Percentiles rank a stretch among this genome's conserved stretches.
Evolutionary conservation across 23 tunicate genomes (phyloP).

Genomic region (Styela clava): DNA sequence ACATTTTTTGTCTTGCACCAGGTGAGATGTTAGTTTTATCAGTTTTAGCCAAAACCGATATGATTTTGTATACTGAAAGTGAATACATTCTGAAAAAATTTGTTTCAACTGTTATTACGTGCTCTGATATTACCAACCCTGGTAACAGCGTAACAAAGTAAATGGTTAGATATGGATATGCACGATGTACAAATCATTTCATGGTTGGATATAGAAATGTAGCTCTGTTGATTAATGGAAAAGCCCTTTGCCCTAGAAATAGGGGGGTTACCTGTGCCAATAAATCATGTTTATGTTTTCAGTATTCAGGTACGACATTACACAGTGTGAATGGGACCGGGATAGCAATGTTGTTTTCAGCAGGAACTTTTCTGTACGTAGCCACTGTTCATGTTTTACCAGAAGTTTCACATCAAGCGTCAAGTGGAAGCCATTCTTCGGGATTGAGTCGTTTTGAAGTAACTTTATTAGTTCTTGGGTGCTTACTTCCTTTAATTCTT

Average conservation of each 20-base stretch:
- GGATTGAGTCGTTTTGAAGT: slow-evolving; percentile 61
- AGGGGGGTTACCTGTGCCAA: no score
- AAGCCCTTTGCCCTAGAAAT: no score
- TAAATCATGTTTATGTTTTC: not conserved
- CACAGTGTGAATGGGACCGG: slow-evolving; percentile 84
- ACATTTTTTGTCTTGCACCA: slow-evolving; percentile 64
- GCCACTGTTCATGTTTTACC: slow-evolving; percentile 98
- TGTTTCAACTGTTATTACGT: no score
- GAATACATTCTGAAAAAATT: not conserved
- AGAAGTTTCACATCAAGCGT: slow-evolving; percentile 63
- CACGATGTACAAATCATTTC: no score
- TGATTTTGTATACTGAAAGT: not conserved
- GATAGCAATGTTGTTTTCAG: slow-evolving; percentile 94
- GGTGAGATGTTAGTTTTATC: no score
- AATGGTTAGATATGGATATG: no score
- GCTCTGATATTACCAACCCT: no score
- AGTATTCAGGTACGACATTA: slow-evolving; percentile 5
- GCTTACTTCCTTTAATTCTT: slow-evolving; percentile 70
- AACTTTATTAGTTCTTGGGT: slow-evolving; percentile 60
- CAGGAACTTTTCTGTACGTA: slow-evolving; percentile 96
- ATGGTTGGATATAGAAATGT: no score
- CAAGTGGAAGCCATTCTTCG: slow-evolving; percentile 30
- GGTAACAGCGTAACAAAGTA: no score
- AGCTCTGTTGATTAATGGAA: no score
- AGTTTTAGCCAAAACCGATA: no score